Evolutionary conservation across 2,888 invertebrate species (phyloP).

Genomic region (Phengaris arion): DNA sequence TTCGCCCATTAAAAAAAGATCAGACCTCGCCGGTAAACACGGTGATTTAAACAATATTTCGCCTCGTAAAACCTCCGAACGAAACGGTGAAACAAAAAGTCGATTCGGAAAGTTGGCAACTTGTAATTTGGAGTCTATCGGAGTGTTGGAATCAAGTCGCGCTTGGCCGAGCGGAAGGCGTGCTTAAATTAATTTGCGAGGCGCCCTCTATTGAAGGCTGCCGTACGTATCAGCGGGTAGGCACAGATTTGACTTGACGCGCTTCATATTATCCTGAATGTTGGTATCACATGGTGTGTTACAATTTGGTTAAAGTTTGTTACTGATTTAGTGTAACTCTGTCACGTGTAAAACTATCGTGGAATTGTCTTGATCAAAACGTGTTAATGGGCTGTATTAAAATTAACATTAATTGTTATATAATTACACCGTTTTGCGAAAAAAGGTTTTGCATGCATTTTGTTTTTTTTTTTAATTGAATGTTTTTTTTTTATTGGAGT

Average conservation of each 20-base stretch:
- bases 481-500: too few relatives aligned
- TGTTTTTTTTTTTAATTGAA: too few relatives aligned
- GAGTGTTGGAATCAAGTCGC: slow-evolving; percentile 67
- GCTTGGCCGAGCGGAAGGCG: slow-evolving; percentile 64
- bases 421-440: too few relatives aligned
- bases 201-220: slow-evolving; percentile 6
- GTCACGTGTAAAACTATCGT: too few relatives aligned
- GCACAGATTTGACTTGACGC: background rate
- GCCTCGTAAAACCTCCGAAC: slow-evolving; percentile 47
- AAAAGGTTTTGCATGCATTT: too few relatives aligned
- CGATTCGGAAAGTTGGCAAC: slow-evolving; percentile 52
- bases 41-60: slow-evolving; percentile 42
- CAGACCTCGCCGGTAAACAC: slow-evolving; percentile 42
- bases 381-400: too few relatives aligned
- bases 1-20: slow-evolving; percentile 43
- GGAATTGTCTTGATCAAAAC: too few relatives aligned
- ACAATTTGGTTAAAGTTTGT: background rate
- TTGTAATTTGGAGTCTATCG: slow-evolving; percentile 68
- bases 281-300: background rate
- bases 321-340: too few relatives aligned
- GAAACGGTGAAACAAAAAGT: slow-evolving; percentile 52
- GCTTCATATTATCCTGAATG: background rate
- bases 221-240: background rate
- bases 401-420: too few relatives aligned
- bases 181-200: slow-evolving; percentile 27